Evolutionary conservation across 2,888 invertebrate species (phyloP).

Genomic region (Drosophila tanythrix): DNA sequence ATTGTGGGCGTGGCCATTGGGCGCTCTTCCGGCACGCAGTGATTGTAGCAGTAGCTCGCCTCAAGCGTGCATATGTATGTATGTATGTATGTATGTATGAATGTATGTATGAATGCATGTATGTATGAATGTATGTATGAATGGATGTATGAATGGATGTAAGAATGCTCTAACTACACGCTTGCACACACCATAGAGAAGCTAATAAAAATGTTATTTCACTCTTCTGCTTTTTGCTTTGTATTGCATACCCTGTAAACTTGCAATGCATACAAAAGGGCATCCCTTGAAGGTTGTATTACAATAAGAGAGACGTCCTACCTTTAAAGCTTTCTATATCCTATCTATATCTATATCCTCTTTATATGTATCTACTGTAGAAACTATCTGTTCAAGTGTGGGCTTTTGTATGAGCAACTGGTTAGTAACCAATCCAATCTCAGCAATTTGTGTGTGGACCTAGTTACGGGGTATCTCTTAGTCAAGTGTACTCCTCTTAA

Average conservation of each 20-base stretch:
- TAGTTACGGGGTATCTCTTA: constrained; percentile 1
- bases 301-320: not conserved
- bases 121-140: not conserved
- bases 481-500: not conserved
- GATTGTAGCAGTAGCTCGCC: constrained; percentile 24
- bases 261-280: not conserved
- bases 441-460: not conserved
- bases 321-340: too few species aligned
- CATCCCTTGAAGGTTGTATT: not conserved
- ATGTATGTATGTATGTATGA: not conserved
- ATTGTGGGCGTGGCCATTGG: constrained; percentile 52
- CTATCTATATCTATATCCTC: too few species aligned
- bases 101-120: not conserved
- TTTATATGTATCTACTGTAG: not conserved
- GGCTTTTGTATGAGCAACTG: not conserved
- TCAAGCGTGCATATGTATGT: not conserved
- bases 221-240: constrained; percentile 4
- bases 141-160: not conserved
- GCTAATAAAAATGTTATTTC: constrained; percentile 53
- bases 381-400: not conserved
- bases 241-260: constrained; percentile 9
- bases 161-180: not conserved
- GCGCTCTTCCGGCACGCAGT: constrained; percentile 18
- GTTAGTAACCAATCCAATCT: not conserved
- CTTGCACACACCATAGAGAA: constrained; percentile 28